phyloP scores from a whole-genome alignment of 1,140 invertebrate species.

The Brachionus calyciflorus region DNA sequence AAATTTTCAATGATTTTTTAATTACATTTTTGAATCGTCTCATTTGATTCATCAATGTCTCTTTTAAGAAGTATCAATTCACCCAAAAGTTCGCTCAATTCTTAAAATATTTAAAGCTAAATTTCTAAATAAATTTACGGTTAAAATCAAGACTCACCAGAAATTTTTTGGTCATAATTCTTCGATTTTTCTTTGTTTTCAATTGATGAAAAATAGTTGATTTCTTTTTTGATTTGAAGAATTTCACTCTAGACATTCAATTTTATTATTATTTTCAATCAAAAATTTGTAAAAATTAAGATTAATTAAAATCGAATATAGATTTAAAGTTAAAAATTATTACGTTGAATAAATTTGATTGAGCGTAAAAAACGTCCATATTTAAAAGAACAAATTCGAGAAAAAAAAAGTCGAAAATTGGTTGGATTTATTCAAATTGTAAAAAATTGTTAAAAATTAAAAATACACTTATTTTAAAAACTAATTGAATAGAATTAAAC shows the following conservation, averaged over 20 bases:
- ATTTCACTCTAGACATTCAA: background rate
- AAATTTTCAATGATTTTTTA: background rate
- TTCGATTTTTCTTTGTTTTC: background rate
- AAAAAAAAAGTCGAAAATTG: too few species aligned
- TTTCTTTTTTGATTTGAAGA: background rate
- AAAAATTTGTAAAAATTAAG: too few species aligned
- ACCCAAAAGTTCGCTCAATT: background rate
- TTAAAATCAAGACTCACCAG: background rate
- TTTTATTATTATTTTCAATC: too few species aligned
- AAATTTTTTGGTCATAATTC: background rate
- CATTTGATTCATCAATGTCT: background rate
- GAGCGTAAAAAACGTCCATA: too few species aligned
- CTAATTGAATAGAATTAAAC: too few species aligned
- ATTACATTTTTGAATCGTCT: conserved; percentile 6
- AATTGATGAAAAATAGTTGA: conserved; percentile 1
- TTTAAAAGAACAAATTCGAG: too few species aligned
- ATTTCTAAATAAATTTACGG: background rate
- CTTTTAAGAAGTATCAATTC: background rate
- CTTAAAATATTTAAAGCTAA: background rate
- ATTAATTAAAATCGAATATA: too few species aligned
- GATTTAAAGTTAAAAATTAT: too few species aligned
- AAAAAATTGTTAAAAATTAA: too few species aligned
- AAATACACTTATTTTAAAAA: too few species aligned
- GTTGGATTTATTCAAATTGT: too few species aligned
- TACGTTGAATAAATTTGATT: too few species aligned